phyloP scores from a whole-genome alignment of 2,888 invertebrate genomes.

The Litoditis marina region DNA sequence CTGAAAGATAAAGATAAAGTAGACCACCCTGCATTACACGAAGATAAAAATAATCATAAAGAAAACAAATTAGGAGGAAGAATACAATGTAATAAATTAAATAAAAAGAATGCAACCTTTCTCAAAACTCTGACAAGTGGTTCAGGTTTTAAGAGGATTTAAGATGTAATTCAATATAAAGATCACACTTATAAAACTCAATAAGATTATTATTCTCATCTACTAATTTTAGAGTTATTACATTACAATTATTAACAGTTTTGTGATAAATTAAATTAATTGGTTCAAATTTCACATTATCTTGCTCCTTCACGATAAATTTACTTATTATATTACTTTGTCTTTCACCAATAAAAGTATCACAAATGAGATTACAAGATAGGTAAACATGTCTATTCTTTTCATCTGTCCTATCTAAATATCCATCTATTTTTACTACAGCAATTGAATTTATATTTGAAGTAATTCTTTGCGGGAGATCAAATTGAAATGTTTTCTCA shows the following conservation, averaged over 20 bases:
- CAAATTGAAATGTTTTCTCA: conserved; percentile 21
- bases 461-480: conserved; percentile 6
- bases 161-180: too few species aligned
- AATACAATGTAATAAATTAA: not conserved
- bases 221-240: conserved; percentile 12
- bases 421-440: conserved; percentile 21
- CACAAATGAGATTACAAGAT: conserved; percentile 13
- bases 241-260: conserved; percentile 16
- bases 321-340: conserved; percentile 12
- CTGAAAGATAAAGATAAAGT: conserved; percentile 28
- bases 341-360: conserved; percentile 5
- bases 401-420: conserved; percentile 7
- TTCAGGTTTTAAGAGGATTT: conserved; percentile 20
- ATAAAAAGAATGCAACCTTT: conserved; percentile 9
- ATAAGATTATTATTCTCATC: conserved; percentile 15
- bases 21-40: not conserved
- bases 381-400: conserved; percentile 4
- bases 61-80: not conserved
- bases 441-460: conserved; percentile 9
- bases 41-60: not conserved
- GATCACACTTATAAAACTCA: conserved; percentile 14
- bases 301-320: not conserved
- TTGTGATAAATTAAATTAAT: conserved; percentile 19
- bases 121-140: conserved; percentile 16
- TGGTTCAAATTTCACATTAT: conserved; percentile 9